phyloP scores from a whole-genome alignment of 2,888 invertebrate genomes.

The Acrocyrtus sp. region DNA sequence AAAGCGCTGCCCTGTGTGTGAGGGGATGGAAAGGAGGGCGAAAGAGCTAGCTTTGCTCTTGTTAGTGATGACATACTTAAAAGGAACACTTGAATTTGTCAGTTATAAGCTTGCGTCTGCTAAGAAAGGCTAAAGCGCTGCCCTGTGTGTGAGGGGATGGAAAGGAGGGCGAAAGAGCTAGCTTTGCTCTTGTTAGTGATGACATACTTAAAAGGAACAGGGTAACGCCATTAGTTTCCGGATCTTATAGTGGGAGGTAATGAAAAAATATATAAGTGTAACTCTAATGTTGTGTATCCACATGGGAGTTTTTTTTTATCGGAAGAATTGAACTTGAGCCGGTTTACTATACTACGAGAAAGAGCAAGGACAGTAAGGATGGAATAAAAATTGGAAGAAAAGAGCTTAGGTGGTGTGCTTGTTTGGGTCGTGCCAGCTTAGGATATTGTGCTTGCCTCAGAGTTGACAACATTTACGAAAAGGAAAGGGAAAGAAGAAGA shows the following conservation, averaged over 20 bases:
- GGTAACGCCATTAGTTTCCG: conserved; percentile 41
- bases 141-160: not conserved
- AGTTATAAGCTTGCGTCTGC: no score
- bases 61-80: conserved; percentile 32
- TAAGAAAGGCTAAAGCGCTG: no score
- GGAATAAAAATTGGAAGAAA: not conserved
- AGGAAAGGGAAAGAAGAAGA: conserved; percentile 4
- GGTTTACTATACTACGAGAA: conserved; percentile 9
- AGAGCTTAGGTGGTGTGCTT: not conserved
- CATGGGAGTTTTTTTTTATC: conserved; percentile 38
- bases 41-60: not conserved
- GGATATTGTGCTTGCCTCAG: conserved; percentile 4
- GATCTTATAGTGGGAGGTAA: not conserved
- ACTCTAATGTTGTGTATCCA: conserved; percentile 19
- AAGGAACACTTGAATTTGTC: no score
- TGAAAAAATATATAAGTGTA: conserved; percentile 16
- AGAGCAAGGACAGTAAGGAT: not conserved
- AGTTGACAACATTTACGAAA: conserved; percentile 37
- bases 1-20: not conserved
- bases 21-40: not conserved
- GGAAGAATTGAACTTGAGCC: conserved; percentile 49
- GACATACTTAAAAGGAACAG: conserved; percentile 44
- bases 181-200: conserved; percentile 8
- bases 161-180: not conserved
- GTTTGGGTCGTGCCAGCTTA: not conserved